Conservation (phyloP, 2,888 invertebrate species). For the Himalopsyche kuldschensis region DNA sequence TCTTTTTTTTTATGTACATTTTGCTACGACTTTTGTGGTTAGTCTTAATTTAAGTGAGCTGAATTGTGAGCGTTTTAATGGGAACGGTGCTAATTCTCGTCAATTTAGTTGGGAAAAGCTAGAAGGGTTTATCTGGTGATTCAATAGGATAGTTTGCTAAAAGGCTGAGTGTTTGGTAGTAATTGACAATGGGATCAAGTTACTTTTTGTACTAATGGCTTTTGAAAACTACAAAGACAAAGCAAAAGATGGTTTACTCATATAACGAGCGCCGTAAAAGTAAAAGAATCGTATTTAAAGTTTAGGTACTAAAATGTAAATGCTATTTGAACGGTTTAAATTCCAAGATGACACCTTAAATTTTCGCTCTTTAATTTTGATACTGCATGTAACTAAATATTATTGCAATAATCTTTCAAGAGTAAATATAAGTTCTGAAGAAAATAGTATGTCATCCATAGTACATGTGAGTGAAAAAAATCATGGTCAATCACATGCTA, state of each 20-base stretch:
- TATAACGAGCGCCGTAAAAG: neutral
- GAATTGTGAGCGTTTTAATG: neutral
- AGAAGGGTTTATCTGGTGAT: slow-evolving; percentile 28
- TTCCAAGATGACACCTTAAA: no score
- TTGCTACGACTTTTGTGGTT: neutral
- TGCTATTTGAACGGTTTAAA: no score
- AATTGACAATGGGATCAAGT: slow-evolving; percentile 31
- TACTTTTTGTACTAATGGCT: slow-evolving; percentile 23
- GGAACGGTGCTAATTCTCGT: slow-evolving; percentile 19
- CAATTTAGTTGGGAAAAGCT: slow-evolving; percentile 11
- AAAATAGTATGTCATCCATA: no score
- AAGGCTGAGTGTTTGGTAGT: slow-evolving; percentile 23
- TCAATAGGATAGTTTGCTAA: slow-evolving; percentile 27
- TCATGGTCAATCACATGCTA: no score
- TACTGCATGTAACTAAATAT: no score
- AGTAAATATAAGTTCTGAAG: no score
- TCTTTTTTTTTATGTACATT: no score
- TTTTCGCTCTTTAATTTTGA: no score
- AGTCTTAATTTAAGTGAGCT: neutral
- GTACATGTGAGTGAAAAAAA: no score
- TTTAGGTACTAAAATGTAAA: no score
- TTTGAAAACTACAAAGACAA: slow-evolving; percentile 1
- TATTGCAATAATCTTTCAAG: no score
- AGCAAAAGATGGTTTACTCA: neutral
- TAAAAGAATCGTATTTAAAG: neutral